Conservation (phyloP, 30 jellyfish, hydroid and myxozoan genomes). For the Aurelia aurita complex sp. Pacific region DNA sequence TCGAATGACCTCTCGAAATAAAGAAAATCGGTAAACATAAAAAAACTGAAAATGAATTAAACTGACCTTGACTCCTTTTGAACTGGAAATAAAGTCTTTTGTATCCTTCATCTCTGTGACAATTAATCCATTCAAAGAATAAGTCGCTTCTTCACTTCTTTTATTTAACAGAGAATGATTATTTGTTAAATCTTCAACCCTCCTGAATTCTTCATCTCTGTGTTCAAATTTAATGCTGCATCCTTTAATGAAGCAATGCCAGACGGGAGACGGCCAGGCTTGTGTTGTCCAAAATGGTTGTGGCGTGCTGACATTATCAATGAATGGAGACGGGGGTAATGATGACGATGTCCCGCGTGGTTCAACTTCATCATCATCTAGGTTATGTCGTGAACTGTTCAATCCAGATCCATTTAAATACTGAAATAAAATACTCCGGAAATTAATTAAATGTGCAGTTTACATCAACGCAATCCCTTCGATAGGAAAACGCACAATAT, state of each 20-base stretch:
- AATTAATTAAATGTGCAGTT: not conserved
- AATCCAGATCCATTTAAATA: constrained; percentile 55
- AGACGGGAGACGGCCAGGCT: constrained; percentile 98
- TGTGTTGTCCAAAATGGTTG: constrained; percentile 93
- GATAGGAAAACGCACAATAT: no score
- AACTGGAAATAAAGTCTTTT: constrained; percentile 17
- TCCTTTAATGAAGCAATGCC: constrained; percentile 98
- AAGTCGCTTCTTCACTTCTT: constrained; percentile 83
- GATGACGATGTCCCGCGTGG: constrained; percentile 58
- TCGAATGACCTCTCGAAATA: no score
- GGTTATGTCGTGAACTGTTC: constrained; percentile 65
- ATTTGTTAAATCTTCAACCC: constrained; percentile 81
- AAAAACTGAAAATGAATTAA: not conserved
- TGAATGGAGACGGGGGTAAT: constrained; percentile 90
- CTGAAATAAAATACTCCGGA: not conserved
- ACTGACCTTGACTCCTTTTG: constrained; percentile 58
- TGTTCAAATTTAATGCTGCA: constrained; percentile 76
- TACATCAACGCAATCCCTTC: no score
- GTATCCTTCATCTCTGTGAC: constrained; percentile 80
- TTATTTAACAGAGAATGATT: constrained; percentile 63
- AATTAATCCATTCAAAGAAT: constrained; percentile 76
- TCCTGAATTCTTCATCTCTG: constrained; percentile 69
- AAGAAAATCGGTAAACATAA: no score
- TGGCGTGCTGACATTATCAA: constrained; percentile 94
- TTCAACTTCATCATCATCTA: constrained; percentile 59